phyloP scores from a whole-genome alignment of 1,140 invertebrate species.

The Galendromus occidentalis region DNA sequence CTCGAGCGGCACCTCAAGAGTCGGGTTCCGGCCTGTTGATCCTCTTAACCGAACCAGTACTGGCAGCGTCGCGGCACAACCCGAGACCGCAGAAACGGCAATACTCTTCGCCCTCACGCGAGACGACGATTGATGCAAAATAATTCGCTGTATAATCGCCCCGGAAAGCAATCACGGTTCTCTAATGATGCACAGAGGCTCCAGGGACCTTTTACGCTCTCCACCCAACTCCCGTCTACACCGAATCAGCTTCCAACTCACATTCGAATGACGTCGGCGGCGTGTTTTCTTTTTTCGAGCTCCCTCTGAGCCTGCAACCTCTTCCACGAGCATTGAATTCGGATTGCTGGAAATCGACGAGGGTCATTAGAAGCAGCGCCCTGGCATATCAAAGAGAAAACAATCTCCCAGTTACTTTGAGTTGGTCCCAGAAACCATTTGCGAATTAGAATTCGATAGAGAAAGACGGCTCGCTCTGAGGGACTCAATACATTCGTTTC shows the following conservation, averaged over 20 bases:
- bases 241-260: slow-evolving; percentile 25
- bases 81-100: too few relatives aligned
- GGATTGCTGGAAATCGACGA: slow-evolving; percentile 21
- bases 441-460: background rate
- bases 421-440: background rate
- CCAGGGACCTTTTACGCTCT: too few relatives aligned
- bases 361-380: background rate
- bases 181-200: too few relatives aligned
- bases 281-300: slow-evolving; percentile 43
- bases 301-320: slow-evolving; percentile 44
- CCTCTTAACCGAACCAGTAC: too few relatives aligned
- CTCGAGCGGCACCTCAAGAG: too few relatives aligned
- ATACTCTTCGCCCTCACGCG: too few relatives aligned
- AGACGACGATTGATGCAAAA: too few relatives aligned
- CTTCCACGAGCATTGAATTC: slow-evolving; percentile 51
- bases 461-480: background rate
- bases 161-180: too few relatives aligned
- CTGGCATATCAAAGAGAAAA: background rate
- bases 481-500: background rate
- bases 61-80: too few relatives aligned
- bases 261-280: slow-evolving; percentile 45
- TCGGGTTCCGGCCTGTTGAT: too few relatives aligned
- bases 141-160: too few relatives aligned
- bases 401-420: background rate
- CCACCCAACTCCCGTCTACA: too few relatives aligned